Percentiles rank a stretch among this genome's conserved stretches.
These are phyloP conservation scores for Microtus richardsoni DNA, from an alignment of 2,113 vertebrate species.

Conservation along the genomic window DNA sequence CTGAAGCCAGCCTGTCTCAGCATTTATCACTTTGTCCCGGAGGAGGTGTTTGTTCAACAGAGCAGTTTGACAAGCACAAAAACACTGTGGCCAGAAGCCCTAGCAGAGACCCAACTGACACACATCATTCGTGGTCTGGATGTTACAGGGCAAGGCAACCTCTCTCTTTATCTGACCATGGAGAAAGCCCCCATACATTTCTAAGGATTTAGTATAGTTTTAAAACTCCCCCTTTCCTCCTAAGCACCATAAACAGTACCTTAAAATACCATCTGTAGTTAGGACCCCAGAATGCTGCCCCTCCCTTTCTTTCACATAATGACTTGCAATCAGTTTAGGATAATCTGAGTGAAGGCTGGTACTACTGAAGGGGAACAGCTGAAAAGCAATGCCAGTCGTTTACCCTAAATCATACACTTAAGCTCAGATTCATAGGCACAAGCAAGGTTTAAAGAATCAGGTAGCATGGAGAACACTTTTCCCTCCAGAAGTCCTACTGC, in stretches of 20 bases:
- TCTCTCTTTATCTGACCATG: conserved; percentile 81
- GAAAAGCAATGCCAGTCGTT: conserved; percentile 63
- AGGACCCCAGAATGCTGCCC: conserved; percentile 37
- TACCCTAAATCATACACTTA: conserved; percentile 57
- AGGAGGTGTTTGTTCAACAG: conserved; percentile 94
- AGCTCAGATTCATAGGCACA: conserved; percentile 39
- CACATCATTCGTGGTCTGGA: conserved; percentile 86
- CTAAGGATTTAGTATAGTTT: conserved; percentile 49
- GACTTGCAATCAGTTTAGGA: conserved; percentile 61
- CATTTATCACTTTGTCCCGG: conserved; percentile 91
- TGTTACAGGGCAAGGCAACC: conserved; percentile 78
- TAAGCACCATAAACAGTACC: conserved; percentile 47
- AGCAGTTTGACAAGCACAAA: conserved; percentile 90
- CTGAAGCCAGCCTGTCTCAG: conserved; percentile 90
- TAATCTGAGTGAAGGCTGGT: conserved; percentile 54
- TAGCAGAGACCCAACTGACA: conserved; percentile 89
- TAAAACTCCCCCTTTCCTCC: background rate
- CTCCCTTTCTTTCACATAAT: background rate
- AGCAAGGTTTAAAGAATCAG: conserved; percentile 48
- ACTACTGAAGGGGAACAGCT: conserved; percentile 54
- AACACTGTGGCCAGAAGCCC: conserved; percentile 86
- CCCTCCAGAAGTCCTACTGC: background rate
- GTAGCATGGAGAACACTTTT: background rate
- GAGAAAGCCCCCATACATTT: conserved; percentile 80
- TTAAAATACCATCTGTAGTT: conserved; percentile 43